Base-by-base conservation (phyloP, 1,140 invertebrate genomes). In the Drosophila bifasciata region DNA sequence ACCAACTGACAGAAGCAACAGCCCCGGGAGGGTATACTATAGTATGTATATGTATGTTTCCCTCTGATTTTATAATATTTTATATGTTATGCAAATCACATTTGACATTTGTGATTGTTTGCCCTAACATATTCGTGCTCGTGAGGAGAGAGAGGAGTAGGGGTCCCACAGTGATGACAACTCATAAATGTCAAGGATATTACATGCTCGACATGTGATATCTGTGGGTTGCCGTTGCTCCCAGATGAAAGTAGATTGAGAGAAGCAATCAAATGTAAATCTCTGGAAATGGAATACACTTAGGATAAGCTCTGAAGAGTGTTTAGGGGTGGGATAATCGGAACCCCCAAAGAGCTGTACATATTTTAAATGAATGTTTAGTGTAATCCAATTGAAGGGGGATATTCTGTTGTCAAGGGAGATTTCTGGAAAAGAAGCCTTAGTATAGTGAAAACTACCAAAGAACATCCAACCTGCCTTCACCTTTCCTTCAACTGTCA, bases 111-210 rank as follows among this genome's bases (percentile, higher is more conserved):
- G 59, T 83, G 68, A 60, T 74, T 74, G 58, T 58, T 55, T 52
- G 49, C 53, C 51, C 51, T 62, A 43, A 59, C 50, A 53, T 51
- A 45, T 67, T 25, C 17, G 15, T 45, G 9, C 4, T 11, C 25
- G 15, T n/a, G n/a, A n/a, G n/a, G n/a, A n/a, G n/a, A 39, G 40
- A 39, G 36, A 21, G 17, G 32, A 39, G 44, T 3, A 3, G 58
- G 43, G 44, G 9, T 28, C 46, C 25, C 44, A 57, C 53, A 16
- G 51, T 44, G 56, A 17, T 25, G 28, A 56, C 48, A 88, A 57
- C 70, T 66, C 70, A 76, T 80, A 86, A 85, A 77, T 80, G 74
- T 80, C 73, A 79, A 63, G 48, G 39, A 64, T 70, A 60, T 79
- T 41, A 71, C 59, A 77, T 77, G 39, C 21, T 40, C 15, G 32